Evolutionary conservation across 1,140 invertebrate species (phyloP), one percentile per base, ranked within the genome.

Genomic region (Cydia pomonella): DNA sequence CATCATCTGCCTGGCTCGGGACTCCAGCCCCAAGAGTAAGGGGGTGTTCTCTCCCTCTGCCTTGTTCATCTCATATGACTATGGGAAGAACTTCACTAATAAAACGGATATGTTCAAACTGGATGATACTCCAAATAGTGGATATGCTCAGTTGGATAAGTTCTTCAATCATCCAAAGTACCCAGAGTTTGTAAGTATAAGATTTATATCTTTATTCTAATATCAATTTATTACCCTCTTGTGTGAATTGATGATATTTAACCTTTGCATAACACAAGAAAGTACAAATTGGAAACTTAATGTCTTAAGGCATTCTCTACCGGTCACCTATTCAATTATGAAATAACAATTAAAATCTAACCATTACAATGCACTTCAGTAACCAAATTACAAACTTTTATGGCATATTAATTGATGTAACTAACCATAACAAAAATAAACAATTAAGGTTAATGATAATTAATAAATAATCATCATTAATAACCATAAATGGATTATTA

Each of bases 1-100:
- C 12, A 97, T 98, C 76, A 96, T 98, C 74, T 98, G 97, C 81
- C 91, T 98, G 69, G 97, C 97, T 1, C 94, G 96, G 84, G 96
- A 97, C 85, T 95, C 95, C 18, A 91, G 92, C 72, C 93, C 93
- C 18, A 82, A 89, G 18, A 82, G 87, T 66, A 93, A 92, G 79
- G 89, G 90, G 41, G 77, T 84, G 3, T 77, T 88, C 72, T 92
- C 90, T 79, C 95, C 96, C 74, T 97, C 96, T 62, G 94, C 96
- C 44, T 94, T 98, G 5, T 98, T 96, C 84, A 96, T 98, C 80
- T 98, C 97, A 23, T 96, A 96, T 87, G 95, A 98, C 90, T 98
- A 98, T 92, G 97, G 97, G 0, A 95, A 95, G 78, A 95, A 94
- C 1, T 98, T 97, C 83, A 85, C 89, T 9, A 96, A 97, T 82